phyloP scores from a whole-genome alignment of 1,140 invertebrate species.

The Bathynomus jamesi region DNA sequence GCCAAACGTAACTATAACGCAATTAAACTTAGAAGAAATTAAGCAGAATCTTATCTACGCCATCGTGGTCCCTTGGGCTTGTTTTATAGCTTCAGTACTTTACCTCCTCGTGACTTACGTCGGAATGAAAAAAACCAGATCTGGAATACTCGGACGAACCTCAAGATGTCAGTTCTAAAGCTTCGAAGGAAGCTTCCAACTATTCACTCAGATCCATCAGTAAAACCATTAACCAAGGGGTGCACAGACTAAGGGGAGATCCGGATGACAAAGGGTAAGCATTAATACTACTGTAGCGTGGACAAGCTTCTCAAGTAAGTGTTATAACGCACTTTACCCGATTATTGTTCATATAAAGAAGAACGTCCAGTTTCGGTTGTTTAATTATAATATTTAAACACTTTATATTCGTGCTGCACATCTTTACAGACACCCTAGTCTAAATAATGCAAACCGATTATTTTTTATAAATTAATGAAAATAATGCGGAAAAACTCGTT shows the following conservation, averaged over 20 bases:
- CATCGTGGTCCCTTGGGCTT: slow-evolving; percentile 82
- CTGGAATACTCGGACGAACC: slow-evolving; percentile 19
- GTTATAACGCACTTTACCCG: too few species aligned
- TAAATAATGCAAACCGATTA: too few species aligned
- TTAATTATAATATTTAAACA: too few species aligned
- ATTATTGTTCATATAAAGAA: too few species aligned
- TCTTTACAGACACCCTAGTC: too few species aligned
- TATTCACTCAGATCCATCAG: slow-evolving; percentile 31
- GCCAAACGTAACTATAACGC: slow-evolving; percentile 72
- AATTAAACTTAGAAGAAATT: slow-evolving; percentile 56
- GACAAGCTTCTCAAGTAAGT: too few species aligned
- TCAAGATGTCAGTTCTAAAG: slow-evolving; percentile 29
- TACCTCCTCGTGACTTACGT: slow-evolving; percentile 76
- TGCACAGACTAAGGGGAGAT: slow-evolving; percentile 22
- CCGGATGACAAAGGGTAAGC: slow-evolving; percentile 35
- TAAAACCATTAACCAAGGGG: slow-evolving; percentile 30
- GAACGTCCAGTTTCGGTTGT: too few species aligned
- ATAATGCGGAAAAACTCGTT: too few species aligned
- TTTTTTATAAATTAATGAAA: too few species aligned
- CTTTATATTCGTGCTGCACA: too few species aligned
- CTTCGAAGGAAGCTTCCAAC: slow-evolving; percentile 28
- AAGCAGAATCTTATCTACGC: slow-evolving; percentile 67
- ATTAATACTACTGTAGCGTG: too few species aligned
- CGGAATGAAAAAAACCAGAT: slow-evolving; percentile 31
- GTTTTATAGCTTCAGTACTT: slow-evolving; percentile 81